Base-by-base conservation (phyloP, 2,797 vertebrate species). In the Nyctalus aviator region DNA sequence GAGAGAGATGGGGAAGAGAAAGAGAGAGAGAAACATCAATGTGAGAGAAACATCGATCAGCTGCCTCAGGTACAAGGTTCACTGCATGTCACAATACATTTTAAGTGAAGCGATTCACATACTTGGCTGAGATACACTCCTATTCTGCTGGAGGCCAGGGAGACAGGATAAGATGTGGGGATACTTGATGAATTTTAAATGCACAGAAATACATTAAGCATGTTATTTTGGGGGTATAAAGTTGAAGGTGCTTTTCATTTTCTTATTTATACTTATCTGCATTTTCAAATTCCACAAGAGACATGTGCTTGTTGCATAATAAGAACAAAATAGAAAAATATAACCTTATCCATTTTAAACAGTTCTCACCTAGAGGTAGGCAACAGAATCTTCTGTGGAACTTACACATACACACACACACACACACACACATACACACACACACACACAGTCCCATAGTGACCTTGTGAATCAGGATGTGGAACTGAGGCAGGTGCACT, bases 251-350 rank as follows among this genome's bases (percentile, higher is more conserved):
- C 71, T 57, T 87, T 81, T 68, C 37, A 50, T 84, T 82, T 93
- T 69, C 44, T 82, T 69, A 85, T 77, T 88, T 88, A 91, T 2
- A 57, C 7, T 90, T 87, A 71, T 55, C 15, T 55, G 50, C 8
- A 71, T 92, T 84, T 90, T 87, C 37, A 44, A 90, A 59, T 79
- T 90, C 21, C 18, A 50, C 10, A 48, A 79, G 78, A 55, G 44
- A 73, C 1, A 3, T 35, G 7, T 25, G 32, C 55, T 83, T 30
- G 48, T 20, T 57, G 37, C 20, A 55, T 78, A 87, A 71, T 41
- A 86, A 59, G 48, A 87, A 72, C 25, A 66, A 37, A 2, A 35
- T 1, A 64, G 20, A 82, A 32, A 77, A 90, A 55, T 44, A 35
- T 1, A 53, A n/a, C 5, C 20, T 66, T 84, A 64, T 59, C 21